Evolutionary conservation across 2,888 invertebrate species (phyloP), one percentile per base, ranked within the genome.

Genomic region (Gryllus longicercus): DNA sequence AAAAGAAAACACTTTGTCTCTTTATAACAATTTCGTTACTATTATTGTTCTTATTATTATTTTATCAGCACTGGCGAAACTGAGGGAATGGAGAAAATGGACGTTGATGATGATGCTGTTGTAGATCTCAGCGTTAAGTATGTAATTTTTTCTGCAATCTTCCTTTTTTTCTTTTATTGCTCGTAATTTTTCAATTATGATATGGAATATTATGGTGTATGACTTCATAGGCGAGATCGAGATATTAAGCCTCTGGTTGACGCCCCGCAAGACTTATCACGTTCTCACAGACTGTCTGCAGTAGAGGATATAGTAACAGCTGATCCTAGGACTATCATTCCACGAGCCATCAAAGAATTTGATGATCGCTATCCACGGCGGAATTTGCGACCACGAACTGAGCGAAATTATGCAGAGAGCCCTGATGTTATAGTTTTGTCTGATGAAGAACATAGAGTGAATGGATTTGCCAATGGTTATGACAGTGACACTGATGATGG

Each of bases 51-150:
- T 38, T 38, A 38, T 38, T 38, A 38, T 63, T 63, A 18, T 63
- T 14, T 63, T 63, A 63, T 63, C 8, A 63, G 63, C 14, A 14
- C 63, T 63, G 63, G 63, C 63, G 14, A n/a, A 63, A 18, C 63
- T 14, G 63, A 63, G 63, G 63, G 63, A 63, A 88, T 89, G 90
- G 90, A 91, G 86, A 92, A 92, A 89, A 96, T 96, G 95, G 95
- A 96, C 88, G 92, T 95, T 87, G 95, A 95, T 89, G 95, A 89
- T 81, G 89, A 96, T 87, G 91, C 92, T 86, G 95, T 95, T 84
- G 95, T 96, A 85, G 96, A 96, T 90, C 91, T 96, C 85, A 96
- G 95, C 88, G 91, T 95, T 86, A 92, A 93, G 94, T 94, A 89
- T 90, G 87, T 85, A 81, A 38, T 79, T 51, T 49, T 74, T 18